These are phyloP conservation scores for Petrocephalus sullivani DNA, from an alignment of 2,797 vertebrate species.

Conservation along the genomic window DNA sequence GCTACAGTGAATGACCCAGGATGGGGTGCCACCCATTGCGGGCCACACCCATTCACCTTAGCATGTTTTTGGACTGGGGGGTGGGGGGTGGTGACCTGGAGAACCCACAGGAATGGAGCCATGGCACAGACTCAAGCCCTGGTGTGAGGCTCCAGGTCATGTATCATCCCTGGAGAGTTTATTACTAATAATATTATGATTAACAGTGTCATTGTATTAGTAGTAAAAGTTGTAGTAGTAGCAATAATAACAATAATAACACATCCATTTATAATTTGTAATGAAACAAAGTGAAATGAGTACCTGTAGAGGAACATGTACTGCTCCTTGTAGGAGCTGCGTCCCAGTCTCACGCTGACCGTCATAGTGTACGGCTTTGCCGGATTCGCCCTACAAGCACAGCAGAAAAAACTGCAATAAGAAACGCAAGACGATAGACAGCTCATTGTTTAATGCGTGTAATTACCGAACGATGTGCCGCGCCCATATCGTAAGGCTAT, in stretches of 20 bases:
- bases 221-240: no score
- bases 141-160: no score
- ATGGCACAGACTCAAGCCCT: no score
- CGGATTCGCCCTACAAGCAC: slow-evolving; percentile 33
- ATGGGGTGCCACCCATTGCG: no score
- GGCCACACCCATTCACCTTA: no score
- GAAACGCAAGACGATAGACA: neutral
- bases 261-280: neutral
- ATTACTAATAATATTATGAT: no score
- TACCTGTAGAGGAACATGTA: slow-evolving; percentile 72
- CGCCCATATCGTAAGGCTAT: neutral
- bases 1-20: no score
- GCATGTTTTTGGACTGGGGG: no score
- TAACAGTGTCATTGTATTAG: neutral
- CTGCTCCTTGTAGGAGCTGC: slow-evolving; percentile 66
- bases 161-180: no score
- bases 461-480: neutral
- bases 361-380: slow-evolving; percentile 50
- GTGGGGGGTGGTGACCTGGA: no score
- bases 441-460: neutral
- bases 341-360: slow-evolving; percentile 60
- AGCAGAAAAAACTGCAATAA: neutral
- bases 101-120: no score
- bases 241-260: neutral
- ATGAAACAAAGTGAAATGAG: neutral